These are phyloP conservation scores for Stichodactyla helianthus DNA, from an alignment of 64 coral and sea anemone species.

Conservation along the genomic window DNA sequence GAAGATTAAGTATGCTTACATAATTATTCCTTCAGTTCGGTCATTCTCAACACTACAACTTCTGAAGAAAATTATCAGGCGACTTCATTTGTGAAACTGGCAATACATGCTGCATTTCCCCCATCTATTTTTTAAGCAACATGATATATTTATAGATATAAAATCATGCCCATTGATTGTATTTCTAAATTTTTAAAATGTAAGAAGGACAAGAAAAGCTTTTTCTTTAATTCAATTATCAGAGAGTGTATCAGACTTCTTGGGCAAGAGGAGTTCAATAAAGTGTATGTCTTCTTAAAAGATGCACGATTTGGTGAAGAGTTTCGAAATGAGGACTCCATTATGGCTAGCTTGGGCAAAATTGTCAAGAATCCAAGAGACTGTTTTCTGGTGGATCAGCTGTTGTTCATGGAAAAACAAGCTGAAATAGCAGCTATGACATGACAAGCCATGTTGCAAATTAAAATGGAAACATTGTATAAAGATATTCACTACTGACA, in stretches of 20 bases:
- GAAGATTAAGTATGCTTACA: too few species aligned
- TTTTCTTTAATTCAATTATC: neutral
- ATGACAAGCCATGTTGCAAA: neutral
- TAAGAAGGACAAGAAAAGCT: slow-evolving; percentile 11
- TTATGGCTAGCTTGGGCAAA: slow-evolving; percentile 75
- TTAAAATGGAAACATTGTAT: neutral
- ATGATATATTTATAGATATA: too few species aligned
- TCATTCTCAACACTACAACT: too few species aligned
- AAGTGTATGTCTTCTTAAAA: slow-evolving; percentile 77
- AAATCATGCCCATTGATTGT: too few species aligned
- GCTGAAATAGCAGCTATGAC: slow-evolving; percentile 86
- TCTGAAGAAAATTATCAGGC: too few species aligned
- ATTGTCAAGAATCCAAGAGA: slow-evolving; percentile 85
- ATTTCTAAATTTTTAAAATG: too few species aligned
- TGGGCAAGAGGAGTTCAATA: slow-evolving; percentile 58
- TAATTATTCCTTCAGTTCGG: too few species aligned
- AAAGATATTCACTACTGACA: too few species aligned
- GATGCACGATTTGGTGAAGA: slow-evolving; percentile 73
- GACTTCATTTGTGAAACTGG: too few species aligned
- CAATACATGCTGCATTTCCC: too few species aligned
- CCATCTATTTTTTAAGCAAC: too few species aligned
- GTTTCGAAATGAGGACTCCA: slow-evolving; percentile 58
- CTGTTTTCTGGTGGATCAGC: slow-evolving; percentile 94
- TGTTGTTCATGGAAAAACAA: slow-evolving; percentile 98
- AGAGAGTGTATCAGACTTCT: slow-evolving; percentile 88